Evolutionary conservation across 2,888 invertebrate genomes (phyloP).

Genomic region (Acleris laterana): DNA sequence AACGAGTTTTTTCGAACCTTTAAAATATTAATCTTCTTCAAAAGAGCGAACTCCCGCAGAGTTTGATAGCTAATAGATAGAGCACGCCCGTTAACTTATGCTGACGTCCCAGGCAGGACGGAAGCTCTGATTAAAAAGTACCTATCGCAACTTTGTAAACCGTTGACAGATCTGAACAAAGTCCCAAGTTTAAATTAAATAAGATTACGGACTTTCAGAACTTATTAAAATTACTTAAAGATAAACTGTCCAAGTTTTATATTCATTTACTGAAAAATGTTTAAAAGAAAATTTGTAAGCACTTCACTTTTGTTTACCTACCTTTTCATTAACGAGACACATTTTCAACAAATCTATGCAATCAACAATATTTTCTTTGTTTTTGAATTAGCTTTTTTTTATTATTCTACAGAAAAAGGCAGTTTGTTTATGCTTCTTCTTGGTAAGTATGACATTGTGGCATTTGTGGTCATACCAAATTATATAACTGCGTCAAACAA

Average conservation of each 20-base stretch:
- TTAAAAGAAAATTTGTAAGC: neutral
- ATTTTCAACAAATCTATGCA: too few relatives aligned
- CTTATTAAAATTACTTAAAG: constrained; percentile 24
- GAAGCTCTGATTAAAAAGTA: constrained; percentile 26
- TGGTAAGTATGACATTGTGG: too few relatives aligned
- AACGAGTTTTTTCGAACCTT: neutral
- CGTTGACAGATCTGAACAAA: constrained; percentile 24
- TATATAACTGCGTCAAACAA: too few relatives aligned
- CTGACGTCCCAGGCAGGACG: constrained; percentile 5
- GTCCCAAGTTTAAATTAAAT: constrained; percentile 19
- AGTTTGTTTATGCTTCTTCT: too few relatives aligned
- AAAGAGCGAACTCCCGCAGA: neutral
- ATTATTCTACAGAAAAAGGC: too few relatives aligned
- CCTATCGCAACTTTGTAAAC: constrained; percentile 22
- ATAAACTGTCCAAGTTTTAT: constrained; percentile 25
- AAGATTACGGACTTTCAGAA: constrained; percentile 25
- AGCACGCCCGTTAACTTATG: constrained; percentile 20
- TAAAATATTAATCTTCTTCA: neutral
- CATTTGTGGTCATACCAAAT: too few relatives aligned
- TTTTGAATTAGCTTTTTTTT: too few relatives aligned
- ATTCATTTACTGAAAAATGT: constrained; percentile 12
- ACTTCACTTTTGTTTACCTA: too few relatives aligned
- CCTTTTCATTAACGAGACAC: too few relatives aligned
- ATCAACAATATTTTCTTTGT: too few relatives aligned
- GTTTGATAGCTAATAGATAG: constrained; percentile 22